Conservation (phyloP, 2,797 vertebrate genomes). For the Champsocephalus gunnari region DNA sequence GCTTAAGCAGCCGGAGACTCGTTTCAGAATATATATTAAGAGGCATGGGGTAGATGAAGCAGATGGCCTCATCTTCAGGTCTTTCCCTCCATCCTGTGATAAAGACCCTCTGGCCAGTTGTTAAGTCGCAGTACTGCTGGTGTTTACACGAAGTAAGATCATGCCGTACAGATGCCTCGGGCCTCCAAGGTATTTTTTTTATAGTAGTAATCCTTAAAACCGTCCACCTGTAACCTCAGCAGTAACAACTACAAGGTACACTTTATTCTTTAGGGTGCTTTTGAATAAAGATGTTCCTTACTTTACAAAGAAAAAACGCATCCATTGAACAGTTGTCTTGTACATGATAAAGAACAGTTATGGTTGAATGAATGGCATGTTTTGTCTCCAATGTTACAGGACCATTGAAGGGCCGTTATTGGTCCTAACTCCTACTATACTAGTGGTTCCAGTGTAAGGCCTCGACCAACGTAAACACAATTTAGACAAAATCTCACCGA, state of each 20-base stretch:
- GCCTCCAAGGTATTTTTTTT: background rate
- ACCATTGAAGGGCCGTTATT: no score
- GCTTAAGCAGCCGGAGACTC: background rate
- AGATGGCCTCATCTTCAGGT: background rate
- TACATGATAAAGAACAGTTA: background rate
- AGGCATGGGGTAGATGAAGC: slow-evolving; percentile 3
- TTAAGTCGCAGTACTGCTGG: background rate
- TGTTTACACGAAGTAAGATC: background rate
- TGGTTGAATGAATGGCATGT: background rate
- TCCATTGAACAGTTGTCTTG: background rate
- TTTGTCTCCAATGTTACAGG: background rate
- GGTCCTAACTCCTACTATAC: no score
- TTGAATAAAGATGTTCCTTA: no score
- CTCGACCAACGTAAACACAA: no score
- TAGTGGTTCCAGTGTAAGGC: no score
- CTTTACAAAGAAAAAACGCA: no score
- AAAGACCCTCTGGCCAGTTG: background rate
- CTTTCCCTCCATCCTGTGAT: background rate
- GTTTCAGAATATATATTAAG: background rate
- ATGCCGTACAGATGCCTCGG: background rate
- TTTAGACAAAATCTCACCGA: slow-evolving; percentile 3
- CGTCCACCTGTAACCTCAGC: no score
- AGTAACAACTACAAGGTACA: no score
- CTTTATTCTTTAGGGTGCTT: background rate
- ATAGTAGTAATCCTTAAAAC: background rate